Conservation (phyloP, 2,113 vertebrate genomes). For the Halichoeres trimaculatus region DNA sequence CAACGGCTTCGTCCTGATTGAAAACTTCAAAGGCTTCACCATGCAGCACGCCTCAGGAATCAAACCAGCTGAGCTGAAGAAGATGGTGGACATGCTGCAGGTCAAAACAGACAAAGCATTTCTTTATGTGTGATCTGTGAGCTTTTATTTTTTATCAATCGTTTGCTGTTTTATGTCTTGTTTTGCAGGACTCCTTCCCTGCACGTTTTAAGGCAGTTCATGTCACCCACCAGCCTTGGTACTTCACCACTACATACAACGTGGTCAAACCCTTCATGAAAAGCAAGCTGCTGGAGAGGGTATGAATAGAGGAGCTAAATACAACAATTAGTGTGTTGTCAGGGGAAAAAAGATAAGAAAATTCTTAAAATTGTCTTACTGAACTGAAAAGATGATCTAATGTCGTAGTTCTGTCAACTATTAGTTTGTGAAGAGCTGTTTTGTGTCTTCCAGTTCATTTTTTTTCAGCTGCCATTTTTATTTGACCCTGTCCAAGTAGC, state of each 20-base stretch:
- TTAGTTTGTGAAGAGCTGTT: too few species aligned
- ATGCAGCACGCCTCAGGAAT: slow-evolving; percentile 97
- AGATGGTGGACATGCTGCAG: slow-evolving; percentile 99
- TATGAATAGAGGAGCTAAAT: slow-evolving; percentile 64
- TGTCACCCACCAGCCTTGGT: slow-evolving; percentile 98
- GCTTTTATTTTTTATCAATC: neutral
- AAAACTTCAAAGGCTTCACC: slow-evolving; percentile 98
- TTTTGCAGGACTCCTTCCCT: slow-evolving; percentile 93
- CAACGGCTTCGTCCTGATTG: slow-evolving; percentile 96
- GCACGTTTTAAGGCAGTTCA: slow-evolving; percentile 97
- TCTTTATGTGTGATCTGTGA: neutral
- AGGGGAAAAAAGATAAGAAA: neutral
- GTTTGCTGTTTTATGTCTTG: neutral
- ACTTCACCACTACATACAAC: slow-evolving; percentile 98
- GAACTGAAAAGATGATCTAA: too few species aligned
- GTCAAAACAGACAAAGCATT: slow-evolving; percentile 68
- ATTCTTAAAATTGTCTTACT: too few species aligned
- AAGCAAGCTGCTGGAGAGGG: slow-evolving; percentile 95
- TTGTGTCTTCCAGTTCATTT: too few species aligned
- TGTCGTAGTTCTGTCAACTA: too few species aligned
- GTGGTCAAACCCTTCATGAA: slow-evolving; percentile 97
- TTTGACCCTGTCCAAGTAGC: too few species aligned
- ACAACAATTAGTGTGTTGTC: neutral
- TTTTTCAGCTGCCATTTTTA: too few species aligned
- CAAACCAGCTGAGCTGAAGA: slow-evolving; percentile 93